Base-by-base conservation (phyloP, 2,888 invertebrate genomes). In the Drosophila yooni region DNA sequence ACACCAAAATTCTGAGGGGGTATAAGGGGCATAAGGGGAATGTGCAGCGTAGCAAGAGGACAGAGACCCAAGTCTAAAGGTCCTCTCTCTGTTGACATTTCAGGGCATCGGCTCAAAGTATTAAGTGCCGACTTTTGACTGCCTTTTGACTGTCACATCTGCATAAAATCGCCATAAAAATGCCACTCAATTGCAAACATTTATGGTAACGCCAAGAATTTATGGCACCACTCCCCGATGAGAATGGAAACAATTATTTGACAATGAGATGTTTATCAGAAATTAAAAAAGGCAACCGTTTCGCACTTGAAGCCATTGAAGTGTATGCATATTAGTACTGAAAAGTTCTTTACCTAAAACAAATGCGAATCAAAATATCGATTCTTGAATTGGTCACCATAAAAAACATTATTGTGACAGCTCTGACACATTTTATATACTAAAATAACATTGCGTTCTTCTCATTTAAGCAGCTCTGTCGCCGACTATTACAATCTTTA, bases 121-220 rank as follows among this genome's bases (percentile, higher is more conserved):
- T 70, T 68, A 65, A 66, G 57, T 69, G 64, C 58, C 34, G 69
- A 84, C 68, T 83, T 72, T 43, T 51, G 71, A 57, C 36, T 58
- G 58, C 75, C 70, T 60, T 58, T 73, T 67, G 70, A 50, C 66
- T 74, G 82, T 79, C 83, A 70, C 88, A 87, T 87, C 87, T 90
- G 78, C 89, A 90, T 89, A 90, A 86, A 87, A 76, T 57, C 11
- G 51, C 76, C 74, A 89, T 90, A 90, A 89, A 86, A 90, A 81
- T 48, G 76, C 79, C 83, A 84, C 76, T 70, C 79, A 82, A 87
- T 84, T 82, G 82, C 70, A 74, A 74, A 70, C 89, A 83, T 89
- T 88, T 78, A 89, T 84, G 71, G 76, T 70, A 67, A 63, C 61
- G 50, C 70, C 61, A 31, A 46, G 66, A 61, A 82, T 74, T 71